A percentile compares a stretch with the other conserved stretches of the same genome.
Evolutionary conservation across 2,113 vertebrate genomes (phyloP).

Genomic region (Sapajus apella): DNA sequence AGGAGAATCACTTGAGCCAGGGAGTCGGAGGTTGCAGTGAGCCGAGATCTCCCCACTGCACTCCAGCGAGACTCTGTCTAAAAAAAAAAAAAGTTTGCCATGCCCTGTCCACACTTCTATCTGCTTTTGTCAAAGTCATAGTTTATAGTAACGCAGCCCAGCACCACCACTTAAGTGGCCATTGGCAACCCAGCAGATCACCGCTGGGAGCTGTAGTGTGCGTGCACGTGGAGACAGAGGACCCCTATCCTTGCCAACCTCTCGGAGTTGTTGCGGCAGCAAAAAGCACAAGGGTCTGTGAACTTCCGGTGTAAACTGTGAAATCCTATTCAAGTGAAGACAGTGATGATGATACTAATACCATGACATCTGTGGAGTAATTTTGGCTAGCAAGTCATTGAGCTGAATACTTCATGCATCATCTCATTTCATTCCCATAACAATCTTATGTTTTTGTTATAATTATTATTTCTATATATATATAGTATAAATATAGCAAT

Average conservation of each 20-base stretch:
- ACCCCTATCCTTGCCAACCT: neutral
- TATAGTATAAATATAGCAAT: neutral
- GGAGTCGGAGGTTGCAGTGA: too few relatives aligned
- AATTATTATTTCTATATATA: neutral
- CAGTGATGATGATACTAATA: too few relatives aligned
- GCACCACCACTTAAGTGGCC: neutral
- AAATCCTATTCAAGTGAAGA: neutral
- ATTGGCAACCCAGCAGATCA: neutral
- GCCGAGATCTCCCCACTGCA: too few relatives aligned
- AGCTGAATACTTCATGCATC: neutral
- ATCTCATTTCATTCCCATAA: conserved; percentile 8
- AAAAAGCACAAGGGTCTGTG: neutral
- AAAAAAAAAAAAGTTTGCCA: neutral
- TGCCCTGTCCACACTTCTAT: neutral
- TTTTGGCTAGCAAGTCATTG: neutral
- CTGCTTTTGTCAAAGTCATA: neutral
- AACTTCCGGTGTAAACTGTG: neutral
- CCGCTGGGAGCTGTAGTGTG: neutral
- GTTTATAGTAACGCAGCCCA: neutral
- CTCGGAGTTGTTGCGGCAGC: neutral
- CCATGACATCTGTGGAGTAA: neutral
- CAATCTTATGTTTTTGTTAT: neutral
- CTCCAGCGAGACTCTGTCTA: too few relatives aligned
- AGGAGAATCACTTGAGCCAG: too few relatives aligned
- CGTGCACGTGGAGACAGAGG: neutral